Evolutionary conservation across 30 jellyfish, hydroid and myxozoan species (phyloP), one percentile per base, ranked within the genome.

Genomic region (Nemopilema nomurai): DNA sequence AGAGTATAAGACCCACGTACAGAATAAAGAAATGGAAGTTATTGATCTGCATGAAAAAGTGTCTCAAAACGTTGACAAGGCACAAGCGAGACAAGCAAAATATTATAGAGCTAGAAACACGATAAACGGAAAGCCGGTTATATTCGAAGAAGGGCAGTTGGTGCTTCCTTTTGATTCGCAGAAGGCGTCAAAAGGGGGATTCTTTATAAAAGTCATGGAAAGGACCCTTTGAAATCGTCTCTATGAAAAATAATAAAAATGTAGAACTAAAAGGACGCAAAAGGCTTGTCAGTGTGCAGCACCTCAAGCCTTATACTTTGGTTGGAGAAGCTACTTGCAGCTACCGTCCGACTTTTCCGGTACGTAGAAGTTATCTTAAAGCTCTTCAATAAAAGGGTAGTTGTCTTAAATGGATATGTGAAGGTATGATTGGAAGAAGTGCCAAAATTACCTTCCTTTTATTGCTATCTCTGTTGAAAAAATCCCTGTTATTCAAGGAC

Each of bases 31-130:
- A 8, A 67, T 67, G n/a, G 22, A 67, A n/a, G 76, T 67, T 1
- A 67, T 23, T 33, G 52, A 67, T 20, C 30, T 67, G 17, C 89
- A 79, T 21, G 6, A 29, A 79, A 22, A 79, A 79, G n/a, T n/a
- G 62, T 29, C 57, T 79, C 13, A 29, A 22, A 79, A 79, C 49
- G 62, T 79, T 18, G 50, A 79, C 51, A 79, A 28, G 62, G 62
- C 22, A 67, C 81, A 41, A 84, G 8, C n/a, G 75, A n/a, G 68
- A 71, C 73, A 76, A 31, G n/a, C 31, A 30, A 72, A 49, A 9
- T 49, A 72, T n/a, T 72, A 72, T 8, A 27, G 68, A 19, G 49
- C n/a, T 16, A 31, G 82, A 32, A 19, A 19, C 62, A 27, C 62
- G 49, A 30, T 28, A 17, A 66, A 22, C 17, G 76, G 76, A 3